These are phyloP conservation scores for Holotrichia oblita DNA, from an alignment of 1,140 invertebrate species.

Conservation along the genomic window DNA sequence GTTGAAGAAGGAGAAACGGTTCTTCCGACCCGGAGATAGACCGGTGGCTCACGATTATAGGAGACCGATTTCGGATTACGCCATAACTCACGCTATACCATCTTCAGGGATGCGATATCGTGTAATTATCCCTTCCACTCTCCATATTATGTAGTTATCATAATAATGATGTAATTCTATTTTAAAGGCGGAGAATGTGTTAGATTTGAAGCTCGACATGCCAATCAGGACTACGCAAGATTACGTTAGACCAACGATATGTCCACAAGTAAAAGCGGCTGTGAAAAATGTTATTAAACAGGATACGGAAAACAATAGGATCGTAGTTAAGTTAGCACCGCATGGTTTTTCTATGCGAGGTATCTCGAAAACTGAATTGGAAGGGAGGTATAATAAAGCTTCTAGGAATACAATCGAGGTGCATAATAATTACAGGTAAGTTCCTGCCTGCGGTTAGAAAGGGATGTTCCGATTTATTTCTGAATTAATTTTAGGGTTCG, in stretches of 20 bases:
- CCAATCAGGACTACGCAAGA: conserved; percentile 81
- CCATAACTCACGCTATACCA: conserved; percentile 60
- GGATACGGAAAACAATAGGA: conserved; percentile 55
- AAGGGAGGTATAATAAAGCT: conserved; percentile 58
- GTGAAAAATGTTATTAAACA: conserved; percentile 56
- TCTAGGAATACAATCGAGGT: conserved; percentile 56
- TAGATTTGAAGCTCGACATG: conserved; percentile 84
- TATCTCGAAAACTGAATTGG: conserved; percentile 56
- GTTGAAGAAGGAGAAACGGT: conserved; percentile 55
- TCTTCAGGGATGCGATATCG: conserved; percentile 43
- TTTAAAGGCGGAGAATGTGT: conserved; percentile 82
- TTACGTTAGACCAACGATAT: conserved; percentile 64
- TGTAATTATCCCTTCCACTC: conserved; percentile 45
- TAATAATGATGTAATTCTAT: neutral
- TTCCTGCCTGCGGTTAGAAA: neutral
- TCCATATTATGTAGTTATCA: neutral
- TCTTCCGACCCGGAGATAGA: conserved; percentile 53
- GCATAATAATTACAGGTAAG: conserved; percentile 61
- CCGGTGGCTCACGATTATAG: conserved; percentile 58
- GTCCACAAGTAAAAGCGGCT: conserved; percentile 58
- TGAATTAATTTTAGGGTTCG: conserved; percentile 18
- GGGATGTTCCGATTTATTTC: neutral
- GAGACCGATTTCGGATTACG: conserved; percentile 78
- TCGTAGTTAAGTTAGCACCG: conserved; percentile 56
- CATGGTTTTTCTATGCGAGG: conserved; percentile 52